Percentiles rank a stretch among this genome's conserved stretches.
Conservation (phyloP, 2,113 vertebrate genomes). For the Illadopsis cleaveri region DNA sequence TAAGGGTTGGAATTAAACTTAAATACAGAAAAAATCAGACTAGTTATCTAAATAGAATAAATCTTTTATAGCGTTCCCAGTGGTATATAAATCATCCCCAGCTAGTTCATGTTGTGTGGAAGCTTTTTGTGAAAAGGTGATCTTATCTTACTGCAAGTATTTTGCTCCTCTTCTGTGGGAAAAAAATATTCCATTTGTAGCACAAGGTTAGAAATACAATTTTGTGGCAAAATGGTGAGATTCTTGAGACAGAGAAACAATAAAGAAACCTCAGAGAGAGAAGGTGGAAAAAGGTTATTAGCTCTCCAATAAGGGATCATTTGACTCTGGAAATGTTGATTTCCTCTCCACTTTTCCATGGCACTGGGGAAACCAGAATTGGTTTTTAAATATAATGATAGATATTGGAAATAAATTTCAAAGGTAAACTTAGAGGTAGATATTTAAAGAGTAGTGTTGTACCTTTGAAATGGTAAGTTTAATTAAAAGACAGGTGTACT, state of each 20-base stretch:
- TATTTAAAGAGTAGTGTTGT: not conserved
- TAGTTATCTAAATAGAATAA: not conserved
- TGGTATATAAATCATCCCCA: not conserved
- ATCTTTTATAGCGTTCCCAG: not conserved
- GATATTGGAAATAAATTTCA: not conserved
- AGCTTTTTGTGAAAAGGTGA: not conserved
- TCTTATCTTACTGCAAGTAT: not conserved
- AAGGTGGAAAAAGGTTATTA: not conserved
- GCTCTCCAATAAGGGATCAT: not conserved
- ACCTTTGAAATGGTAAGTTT: not conserved
- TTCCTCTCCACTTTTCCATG: not conserved
- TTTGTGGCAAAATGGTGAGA: not conserved
- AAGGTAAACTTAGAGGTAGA: not conserved
- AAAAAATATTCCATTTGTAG: not conserved
- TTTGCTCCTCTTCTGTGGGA: not conserved
- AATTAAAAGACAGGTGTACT: not conserved
- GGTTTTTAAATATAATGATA: not conserved
- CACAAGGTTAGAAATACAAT: not conserved
- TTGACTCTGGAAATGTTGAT: not conserved
- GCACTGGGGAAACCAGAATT: not conserved
- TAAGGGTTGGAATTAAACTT: not conserved
- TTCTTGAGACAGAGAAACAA: not conserved
- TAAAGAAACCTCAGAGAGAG: not conserved
- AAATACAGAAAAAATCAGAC: not conserved
- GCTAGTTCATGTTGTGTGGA: not conserved